Evolutionary conservation across 1,140 invertebrate genomes (phyloP).

Genomic region (Heliothis virescens): DNA sequence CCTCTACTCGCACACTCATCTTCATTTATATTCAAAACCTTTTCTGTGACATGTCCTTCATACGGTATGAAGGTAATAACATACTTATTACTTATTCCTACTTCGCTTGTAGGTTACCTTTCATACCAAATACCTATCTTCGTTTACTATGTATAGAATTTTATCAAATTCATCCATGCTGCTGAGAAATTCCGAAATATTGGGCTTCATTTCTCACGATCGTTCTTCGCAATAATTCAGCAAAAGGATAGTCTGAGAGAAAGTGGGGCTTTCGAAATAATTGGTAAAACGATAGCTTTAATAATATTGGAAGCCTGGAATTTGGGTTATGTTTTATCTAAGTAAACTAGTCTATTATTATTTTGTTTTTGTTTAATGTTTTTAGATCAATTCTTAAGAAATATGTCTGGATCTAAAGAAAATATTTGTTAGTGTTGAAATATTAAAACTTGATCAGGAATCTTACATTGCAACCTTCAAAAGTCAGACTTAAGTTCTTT

Average conservation of each 20-base stretch:
- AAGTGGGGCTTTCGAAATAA: conserved; percentile 47
- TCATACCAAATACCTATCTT: background rate
- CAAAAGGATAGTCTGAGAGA: conserved; percentile 37
- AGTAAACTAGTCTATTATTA: background rate
- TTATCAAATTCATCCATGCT: background rate
- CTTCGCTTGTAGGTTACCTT: too few species aligned
- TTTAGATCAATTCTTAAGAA: too few species aligned
- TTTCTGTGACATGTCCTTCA: too few species aligned
- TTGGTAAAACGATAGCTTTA: conserved; percentile 52
- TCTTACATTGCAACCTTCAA: too few species aligned
- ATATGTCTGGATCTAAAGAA: too few species aligned
- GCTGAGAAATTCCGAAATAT: conserved; percentile 39
- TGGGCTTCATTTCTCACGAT: conserved; percentile 40
- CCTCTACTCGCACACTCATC: too few species aligned
- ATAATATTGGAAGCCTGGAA: conserved; percentile 1
- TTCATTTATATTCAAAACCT: too few species aligned
- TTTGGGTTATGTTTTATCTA: background rate
- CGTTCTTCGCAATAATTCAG: conserved; percentile 30
- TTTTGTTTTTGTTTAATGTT: background rate
- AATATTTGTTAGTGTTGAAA: too few species aligned
- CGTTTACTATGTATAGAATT: background rate
- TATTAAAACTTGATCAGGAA: too few species aligned
- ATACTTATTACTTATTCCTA: too few species aligned
- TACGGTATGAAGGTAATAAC: too few species aligned
- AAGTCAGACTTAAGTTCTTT: too few species aligned